These are phyloP conservation scores for Peromyscus melanophrys DNA, from an alignment of 2,797 vertebrate species.

Conservation along the genomic window DNA sequence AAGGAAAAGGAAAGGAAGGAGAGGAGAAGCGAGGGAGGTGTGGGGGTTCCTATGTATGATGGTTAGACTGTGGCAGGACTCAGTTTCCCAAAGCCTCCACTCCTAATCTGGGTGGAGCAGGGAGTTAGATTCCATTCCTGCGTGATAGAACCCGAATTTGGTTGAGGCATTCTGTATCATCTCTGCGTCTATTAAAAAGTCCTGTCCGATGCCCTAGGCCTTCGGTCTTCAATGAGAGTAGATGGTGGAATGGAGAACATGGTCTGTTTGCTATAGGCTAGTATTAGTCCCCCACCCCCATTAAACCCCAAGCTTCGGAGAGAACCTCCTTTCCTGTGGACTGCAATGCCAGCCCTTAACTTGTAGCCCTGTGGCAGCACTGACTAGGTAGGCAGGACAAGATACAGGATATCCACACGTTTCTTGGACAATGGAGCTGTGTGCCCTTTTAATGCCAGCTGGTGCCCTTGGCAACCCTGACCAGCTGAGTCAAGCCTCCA, in stretches of 20 bases:
- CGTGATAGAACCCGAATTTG: not conserved
- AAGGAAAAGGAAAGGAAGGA: not conserved
- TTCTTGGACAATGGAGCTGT: not conserved
- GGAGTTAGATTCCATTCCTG: not conserved
- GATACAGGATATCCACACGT: not conserved
- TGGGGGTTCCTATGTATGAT: not conserved
- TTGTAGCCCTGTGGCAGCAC: not conserved
- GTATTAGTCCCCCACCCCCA: not conserved
- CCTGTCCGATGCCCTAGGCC: not conserved
- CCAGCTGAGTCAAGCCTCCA: slow-evolving; percentile 19
- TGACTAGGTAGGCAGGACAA: not conserved
- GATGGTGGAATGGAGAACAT: not conserved
- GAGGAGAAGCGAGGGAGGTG: not conserved
- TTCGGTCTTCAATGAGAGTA: not conserved
- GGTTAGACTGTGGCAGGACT: not conserved
- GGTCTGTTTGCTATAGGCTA: not conserved
- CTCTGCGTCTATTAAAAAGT: not conserved
- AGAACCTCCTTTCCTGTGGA: not conserved
- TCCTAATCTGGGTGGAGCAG: not conserved
- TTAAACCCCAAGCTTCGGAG: not conserved
- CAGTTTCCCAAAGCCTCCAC: slow-evolving; percentile 21
- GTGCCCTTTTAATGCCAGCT: not conserved
- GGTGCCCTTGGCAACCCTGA: not conserved
- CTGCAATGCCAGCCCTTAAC: not conserved
- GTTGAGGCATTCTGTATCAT: not conserved